Evolutionary conservation across 2,888 invertebrate genomes (phyloP), one percentile per base, ranked within the genome.

Genomic region (Agrypnus murinus): DNA sequence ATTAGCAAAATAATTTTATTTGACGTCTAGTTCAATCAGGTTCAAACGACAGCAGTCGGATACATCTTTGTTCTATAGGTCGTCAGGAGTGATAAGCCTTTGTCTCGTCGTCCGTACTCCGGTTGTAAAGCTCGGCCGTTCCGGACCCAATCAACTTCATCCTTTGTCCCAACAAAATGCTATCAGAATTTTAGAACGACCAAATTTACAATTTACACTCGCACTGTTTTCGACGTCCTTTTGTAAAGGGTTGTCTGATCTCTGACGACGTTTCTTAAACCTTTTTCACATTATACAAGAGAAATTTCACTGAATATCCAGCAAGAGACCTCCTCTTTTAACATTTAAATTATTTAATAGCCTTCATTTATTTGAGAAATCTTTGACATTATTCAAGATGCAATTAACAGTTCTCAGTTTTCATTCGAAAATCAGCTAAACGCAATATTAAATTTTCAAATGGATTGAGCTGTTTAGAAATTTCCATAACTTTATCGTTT

Each of bases 81-180:
- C 72, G 71, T 74, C 74, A 74, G 67, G 65, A 72, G 71, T 75
- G 76, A 78, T 76, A 77, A 76, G 75, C 75, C 73, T 76, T 78
- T 78, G 77, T 78, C 77, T 75, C 72, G 70, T 72, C 69, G 68
- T 69, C 62, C 71, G 64, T 65, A 71, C 74, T 75, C 73, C 71
- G 72, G 75, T 71, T 73, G 75, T 76, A 76, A 76, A 77, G 75
- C 73, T 74, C 68, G 74, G 74, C 76, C 76, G 69, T 78, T 75
- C 75, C 77, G 75, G 74, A 74, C 77, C 74, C 75, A 78, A 77
- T 77, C 77, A 77, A 72, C 73, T 74, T 74, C 72, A 38, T 76
- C 75, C 77, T 76, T 78, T 78, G 75, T 77, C 71, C 71, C 68
- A 71, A 70, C 65, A 74, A 75, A 76, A 74, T 76, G 74, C 77